Evolutionary conservation across 2,113 vertebrate species (phyloP).

Genomic region (Synodontis membranacea): DNA sequence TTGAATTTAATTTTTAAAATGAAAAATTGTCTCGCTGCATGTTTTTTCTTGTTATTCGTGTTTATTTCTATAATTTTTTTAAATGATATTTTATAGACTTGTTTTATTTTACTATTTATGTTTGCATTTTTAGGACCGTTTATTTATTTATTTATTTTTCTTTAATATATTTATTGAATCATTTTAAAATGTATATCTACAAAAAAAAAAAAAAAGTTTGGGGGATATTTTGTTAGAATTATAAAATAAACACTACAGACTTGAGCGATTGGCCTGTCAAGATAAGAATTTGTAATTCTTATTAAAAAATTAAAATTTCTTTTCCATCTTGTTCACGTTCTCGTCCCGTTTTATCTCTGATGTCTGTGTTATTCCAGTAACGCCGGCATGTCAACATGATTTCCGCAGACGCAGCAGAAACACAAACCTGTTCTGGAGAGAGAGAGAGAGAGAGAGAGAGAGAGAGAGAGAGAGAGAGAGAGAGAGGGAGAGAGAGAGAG

Average conservation of each 20-base stretch:
- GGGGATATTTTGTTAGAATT: too few species aligned
- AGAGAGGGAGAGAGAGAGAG: too few species aligned
- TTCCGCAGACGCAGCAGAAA: background rate
- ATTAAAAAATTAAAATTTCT: background rate
- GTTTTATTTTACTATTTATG: background rate
- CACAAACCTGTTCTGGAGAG: background rate
- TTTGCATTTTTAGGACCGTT: background rate
- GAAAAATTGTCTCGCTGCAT: too few species aligned
- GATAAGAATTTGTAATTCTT: too few species aligned
- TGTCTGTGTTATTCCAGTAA: too few species aligned
- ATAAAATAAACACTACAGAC: too few species aligned
- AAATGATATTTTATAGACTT: background rate
- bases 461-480: background rate
- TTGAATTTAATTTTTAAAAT: background rate
- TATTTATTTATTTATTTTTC: background rate
- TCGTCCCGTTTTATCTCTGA: background rate
- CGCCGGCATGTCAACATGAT: background rate
- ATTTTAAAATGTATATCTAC: too few species aligned
- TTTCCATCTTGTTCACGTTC: background rate
- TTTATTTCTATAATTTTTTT: too few species aligned
- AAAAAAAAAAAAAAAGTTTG: too few species aligned
- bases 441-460: background rate
- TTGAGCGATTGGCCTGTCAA: too few species aligned
- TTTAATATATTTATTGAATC: background rate
- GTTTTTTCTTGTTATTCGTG: too few species aligned